A percentile compares a stretch with the other conserved stretches of the same genome.
phyloP scores from a whole-genome alignment of 1,140 invertebrate species.

The Sinonovacula constricta region DNA sequence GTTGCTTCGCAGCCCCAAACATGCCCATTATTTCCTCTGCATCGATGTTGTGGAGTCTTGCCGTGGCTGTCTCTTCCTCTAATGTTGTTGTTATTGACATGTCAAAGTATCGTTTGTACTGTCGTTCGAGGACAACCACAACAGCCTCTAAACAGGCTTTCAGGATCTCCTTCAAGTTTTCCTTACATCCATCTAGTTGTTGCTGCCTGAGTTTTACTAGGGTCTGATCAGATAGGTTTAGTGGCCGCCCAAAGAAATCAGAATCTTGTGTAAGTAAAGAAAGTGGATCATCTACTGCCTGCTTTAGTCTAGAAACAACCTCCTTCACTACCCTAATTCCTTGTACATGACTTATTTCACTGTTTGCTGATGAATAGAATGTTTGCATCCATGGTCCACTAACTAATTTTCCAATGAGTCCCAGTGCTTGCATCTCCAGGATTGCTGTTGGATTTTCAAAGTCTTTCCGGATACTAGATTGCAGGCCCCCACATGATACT shows the following conservation, averaged over 20 bases:
- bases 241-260: background rate
- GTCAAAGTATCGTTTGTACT: conserved; percentile 3
- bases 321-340: background rate
- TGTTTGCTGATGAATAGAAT: background rate
- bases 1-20: background rate
- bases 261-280: background rate
- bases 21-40: too few species aligned
- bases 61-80: background rate
- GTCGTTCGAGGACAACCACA: background rate
- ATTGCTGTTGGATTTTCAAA: background rate
- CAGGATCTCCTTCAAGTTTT: background rate
- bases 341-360: background rate
- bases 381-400: background rate
- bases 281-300: background rate
- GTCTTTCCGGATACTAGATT: background rate
- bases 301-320: background rate
- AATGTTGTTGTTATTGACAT: background rate
- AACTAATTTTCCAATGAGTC: background rate
- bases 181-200: background rate
- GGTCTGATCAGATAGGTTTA: background rate
- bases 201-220: background rate
- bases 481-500: background rate
- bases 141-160: background rate
- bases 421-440: background rate
- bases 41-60: background rate